These are phyloP conservation scores for Gallinago media DNA, from an alignment of 2,113 vertebrate species.

Conservation along the genomic window DNA sequence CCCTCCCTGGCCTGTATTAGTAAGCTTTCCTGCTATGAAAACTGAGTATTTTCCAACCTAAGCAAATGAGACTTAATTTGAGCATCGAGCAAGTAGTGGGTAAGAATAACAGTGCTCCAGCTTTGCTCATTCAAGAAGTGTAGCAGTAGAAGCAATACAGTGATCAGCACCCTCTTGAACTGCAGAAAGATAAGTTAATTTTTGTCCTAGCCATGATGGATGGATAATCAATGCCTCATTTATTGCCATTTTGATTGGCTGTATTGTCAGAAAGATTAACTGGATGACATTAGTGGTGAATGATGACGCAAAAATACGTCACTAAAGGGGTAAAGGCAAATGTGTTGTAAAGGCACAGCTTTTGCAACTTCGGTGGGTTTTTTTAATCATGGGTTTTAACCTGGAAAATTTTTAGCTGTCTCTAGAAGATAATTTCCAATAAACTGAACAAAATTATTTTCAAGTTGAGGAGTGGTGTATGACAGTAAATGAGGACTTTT, in stretches of 20 bases:
- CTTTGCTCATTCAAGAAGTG: not conserved
- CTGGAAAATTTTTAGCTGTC: not conserved
- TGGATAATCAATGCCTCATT: not conserved
- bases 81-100: rapidly evolving
- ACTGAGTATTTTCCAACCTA: not conserved
- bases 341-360: not conserved
- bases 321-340: not conserved
- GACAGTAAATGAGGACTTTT: not conserved
- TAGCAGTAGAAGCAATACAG: not conserved
- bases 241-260: not conserved
- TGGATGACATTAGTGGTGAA: not conserved
- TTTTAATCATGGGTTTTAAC: not conserved
- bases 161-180: not conserved
- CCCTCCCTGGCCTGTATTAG: not conserved
- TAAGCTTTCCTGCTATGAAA: not conserved
- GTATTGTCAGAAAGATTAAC: not conserved
- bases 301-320: not conserved
- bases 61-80: not conserved
- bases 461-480: not conserved
- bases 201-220: not conserved
- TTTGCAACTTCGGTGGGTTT: not conserved
- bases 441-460: not conserved
- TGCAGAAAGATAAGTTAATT: not conserved
- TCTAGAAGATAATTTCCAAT: not conserved
- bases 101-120: rapidly evolving